Conservation (phyloP, 2,113 vertebrate genomes). For the Pseudopodoces humilis region DNA sequence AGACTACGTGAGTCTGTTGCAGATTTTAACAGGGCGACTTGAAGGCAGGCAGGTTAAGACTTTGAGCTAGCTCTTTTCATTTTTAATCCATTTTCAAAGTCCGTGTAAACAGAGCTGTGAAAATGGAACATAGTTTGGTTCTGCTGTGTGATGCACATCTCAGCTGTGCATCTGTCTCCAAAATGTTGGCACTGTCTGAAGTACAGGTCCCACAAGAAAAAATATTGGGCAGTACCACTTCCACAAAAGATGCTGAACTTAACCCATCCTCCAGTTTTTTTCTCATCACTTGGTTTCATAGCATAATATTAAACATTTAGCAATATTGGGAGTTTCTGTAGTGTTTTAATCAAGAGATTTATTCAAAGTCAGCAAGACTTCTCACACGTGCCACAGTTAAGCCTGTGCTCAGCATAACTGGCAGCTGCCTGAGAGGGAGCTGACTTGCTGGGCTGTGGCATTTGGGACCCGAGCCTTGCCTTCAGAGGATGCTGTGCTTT, state of each 20-base stretch:
- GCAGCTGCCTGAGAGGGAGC: background rate
- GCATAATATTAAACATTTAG: background rate
- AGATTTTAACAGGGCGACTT: background rate
- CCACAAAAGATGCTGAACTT: background rate
- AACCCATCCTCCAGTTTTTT: background rate
- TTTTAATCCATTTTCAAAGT: conserved; percentile 7
- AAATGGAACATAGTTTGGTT: background rate
- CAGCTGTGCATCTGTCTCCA: background rate
- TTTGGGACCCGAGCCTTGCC: rapidly evolving
- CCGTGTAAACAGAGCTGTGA: background rate
- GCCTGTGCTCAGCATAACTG: rapidly evolving
- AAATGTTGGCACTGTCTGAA: background rate
- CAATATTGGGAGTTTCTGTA: background rate
- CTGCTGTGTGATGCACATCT: background rate
- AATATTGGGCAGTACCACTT: background rate
- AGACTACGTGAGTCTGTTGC: background rate
- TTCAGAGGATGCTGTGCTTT: background rate
- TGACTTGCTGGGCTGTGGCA: rapidly evolving
- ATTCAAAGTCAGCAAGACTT: background rate
- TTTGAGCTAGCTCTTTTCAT: background rate
- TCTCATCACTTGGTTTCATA: background rate
- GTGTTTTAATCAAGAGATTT: background rate
- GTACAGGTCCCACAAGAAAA: background rate
- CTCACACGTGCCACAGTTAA: background rate
- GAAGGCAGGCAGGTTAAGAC: background rate